Conservation (phyloP, 2,797 vertebrate species). For the Acrossocheilus fasciatus region DNA sequence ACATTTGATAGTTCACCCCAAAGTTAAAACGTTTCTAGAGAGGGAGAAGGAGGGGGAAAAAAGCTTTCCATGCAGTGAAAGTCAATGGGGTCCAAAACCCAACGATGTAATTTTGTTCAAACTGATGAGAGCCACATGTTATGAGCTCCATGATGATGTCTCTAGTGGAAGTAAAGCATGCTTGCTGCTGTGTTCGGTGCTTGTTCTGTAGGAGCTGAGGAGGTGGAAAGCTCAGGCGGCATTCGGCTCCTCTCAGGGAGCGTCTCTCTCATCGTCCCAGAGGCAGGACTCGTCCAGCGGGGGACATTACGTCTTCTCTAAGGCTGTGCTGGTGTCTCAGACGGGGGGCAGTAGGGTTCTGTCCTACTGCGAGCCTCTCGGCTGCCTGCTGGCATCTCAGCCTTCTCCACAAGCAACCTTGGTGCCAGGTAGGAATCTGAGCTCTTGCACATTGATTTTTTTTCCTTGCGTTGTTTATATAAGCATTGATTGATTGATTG, state of each 20-base stretch:
- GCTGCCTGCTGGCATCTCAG: slow-evolving; percentile 92
- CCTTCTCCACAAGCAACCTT: slow-evolving; percentile 84
- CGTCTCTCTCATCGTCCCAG: slow-evolving; percentile 73
- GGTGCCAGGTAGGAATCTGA: not conserved
- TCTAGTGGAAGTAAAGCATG: not conserved
- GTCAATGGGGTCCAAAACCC: not conserved
- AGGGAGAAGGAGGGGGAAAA: too few species aligned
- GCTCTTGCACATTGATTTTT: not conserved
- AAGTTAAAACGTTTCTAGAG: too few species aligned
- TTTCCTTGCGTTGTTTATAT: not conserved
- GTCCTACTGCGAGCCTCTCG: slow-evolving; percentile 84
- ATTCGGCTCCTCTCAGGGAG: slow-evolving; percentile 61
- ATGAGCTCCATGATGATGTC: too few species aligned
- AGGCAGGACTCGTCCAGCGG: slow-evolving; percentile 65
- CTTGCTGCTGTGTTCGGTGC: not conserved
- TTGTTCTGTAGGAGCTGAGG: slow-evolving; percentile 82
- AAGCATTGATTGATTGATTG: not conserved
- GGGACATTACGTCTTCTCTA: slow-evolving; percentile 86
- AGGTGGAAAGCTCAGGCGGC: slow-evolving; percentile 78
- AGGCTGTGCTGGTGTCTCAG: slow-evolving; percentile 86
- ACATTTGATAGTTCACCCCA: not conserved
- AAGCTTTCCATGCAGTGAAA: not conserved
- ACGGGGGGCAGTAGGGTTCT: slow-evolving; percentile 89
- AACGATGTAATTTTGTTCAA: not conserved
- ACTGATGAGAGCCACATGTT: not conserved